Base-by-base conservation (phyloP, 2,888 invertebrate species). In the Trichopoda pennipes region DNA sequence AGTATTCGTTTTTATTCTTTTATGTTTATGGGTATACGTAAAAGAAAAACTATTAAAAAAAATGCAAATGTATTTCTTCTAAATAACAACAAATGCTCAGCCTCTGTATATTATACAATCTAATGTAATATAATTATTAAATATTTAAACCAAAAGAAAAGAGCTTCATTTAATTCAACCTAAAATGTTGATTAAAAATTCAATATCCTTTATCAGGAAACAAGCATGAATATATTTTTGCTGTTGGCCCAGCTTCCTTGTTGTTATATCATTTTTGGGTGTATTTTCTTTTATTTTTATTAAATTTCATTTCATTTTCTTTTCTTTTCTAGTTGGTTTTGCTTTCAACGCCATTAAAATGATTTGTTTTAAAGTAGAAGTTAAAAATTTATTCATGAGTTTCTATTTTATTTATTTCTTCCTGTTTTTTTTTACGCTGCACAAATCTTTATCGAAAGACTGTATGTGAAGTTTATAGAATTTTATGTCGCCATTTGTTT, bases 191-290 rank as follows among this genome's bases (percentile, higher is more conserved):
- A 68, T 76, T 76, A 76, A 72, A 81, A 72, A 76, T 72, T 81
- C 61, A 81, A 81, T 81, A 72, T 81, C 76, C 72, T 76, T 72
- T 72, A 76, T 73, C 76, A 72, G 80, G 76, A 81, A 81, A 58
- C 64, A 53, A 44, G 66, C 64, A 61, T n/a, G 53, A 47, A 61
- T 44, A 61, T 42, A 58, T 44, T 16, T 47, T 17, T 47, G 32
- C 12, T 53, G 51, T 7, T 58, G 32, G 49, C 35, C 12, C n/a
- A 60, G 6, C 38, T 58, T 68, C 28, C 44, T 51, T 72, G n/a
- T 73, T 32, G 16, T 38, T 12, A 12, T 32, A 51, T 19, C 35
- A 44, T 7, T 55, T 28, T 21, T n/a, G 28, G 19, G 32, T 2
- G 7, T 53, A 23, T 12, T 53, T 42, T 28, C 2, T 28, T 28